Conservation (phyloP, 2,113 vertebrate species). For the Myiozetetes cayanensis region DNA sequence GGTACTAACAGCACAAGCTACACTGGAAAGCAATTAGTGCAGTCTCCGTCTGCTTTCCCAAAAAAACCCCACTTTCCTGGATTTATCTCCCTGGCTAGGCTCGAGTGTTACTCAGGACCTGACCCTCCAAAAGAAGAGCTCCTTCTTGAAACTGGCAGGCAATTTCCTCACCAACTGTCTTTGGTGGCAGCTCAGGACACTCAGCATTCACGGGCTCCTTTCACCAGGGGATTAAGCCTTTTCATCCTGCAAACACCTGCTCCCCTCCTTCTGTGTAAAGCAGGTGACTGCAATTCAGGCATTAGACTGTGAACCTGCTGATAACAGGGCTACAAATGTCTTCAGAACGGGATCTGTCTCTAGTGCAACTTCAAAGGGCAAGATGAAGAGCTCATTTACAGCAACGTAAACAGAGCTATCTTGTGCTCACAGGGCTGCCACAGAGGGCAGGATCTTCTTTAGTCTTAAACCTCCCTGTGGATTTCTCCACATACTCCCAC, state of each 20-base stretch:
- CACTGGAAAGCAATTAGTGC: background rate
- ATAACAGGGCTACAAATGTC: background rate
- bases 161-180: background rate
- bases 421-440: background rate
- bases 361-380: background rate
- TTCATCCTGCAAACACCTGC: slow-evolving; percentile 4
- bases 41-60: background rate
- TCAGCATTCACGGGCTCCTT: background rate
- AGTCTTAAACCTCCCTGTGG: background rate
- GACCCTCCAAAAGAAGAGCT: background rate
- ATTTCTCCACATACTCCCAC: background rate
- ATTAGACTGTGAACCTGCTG: background rate
- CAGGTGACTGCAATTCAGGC: background rate
- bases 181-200: slow-evolving; percentile 2
- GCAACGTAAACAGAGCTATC: background rate
- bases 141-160: background rate
- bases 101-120: background rate
- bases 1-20: background rate
- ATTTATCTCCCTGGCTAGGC: background rate
- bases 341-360: background rate
- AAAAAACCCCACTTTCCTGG: background rate
- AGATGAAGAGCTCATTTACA: background rate
- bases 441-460: background rate
- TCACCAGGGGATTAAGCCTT: background rate
- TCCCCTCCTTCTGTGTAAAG: background rate